phyloP scores from a whole-genome alignment of 2,797 vertebrate species.

The Morus bassanus region DNA sequence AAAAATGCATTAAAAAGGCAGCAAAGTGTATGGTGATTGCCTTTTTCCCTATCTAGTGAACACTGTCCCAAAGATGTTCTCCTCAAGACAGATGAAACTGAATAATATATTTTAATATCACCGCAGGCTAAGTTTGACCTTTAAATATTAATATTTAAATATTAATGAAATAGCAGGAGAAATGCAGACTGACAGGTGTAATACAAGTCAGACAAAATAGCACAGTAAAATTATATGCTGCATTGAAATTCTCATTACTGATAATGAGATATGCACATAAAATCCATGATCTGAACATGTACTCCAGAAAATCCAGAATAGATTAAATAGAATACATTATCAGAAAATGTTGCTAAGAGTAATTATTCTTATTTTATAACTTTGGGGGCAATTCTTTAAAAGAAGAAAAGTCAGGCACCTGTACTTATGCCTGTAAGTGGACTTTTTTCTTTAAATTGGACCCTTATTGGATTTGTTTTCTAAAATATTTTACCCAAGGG shows the following conservation, averaged over 20 bases:
- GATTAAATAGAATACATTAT: slow-evolving; percentile 59
- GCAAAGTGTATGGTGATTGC: background rate
- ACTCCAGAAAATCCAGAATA: slow-evolving; percentile 30
- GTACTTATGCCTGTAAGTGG: background rate
- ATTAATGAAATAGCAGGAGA: slow-evolving; percentile 71
- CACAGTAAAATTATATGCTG: slow-evolving; percentile 58
- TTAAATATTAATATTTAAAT: slow-evolving; percentile 77
- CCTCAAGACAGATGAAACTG: slow-evolving; percentile 45
- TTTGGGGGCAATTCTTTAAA: background rate
- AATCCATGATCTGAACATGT: slow-evolving; percentile 47
- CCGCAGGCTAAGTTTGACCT: slow-evolving; percentile 70
- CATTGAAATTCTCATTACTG: slow-evolving; percentile 75
- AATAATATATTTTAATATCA: slow-evolving; percentile 69
- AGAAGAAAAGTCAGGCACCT: background rate
- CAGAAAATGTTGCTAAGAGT: slow-evolving; percentile 45
- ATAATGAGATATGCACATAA: slow-evolving; percentile 68
- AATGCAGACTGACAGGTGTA: slow-evolving; percentile 75
- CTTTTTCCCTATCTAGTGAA: background rate
- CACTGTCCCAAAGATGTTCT: background rate
- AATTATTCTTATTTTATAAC: slow-evolving; percentile 48
- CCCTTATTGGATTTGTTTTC: slow-evolving; percentile 12
- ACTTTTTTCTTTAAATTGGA: slow-evolving; percentile 18
- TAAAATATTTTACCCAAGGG: slow-evolving; percentile 25
- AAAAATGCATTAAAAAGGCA: background rate
- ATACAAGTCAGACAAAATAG: slow-evolving; percentile 73